These are phyloP conservation scores for Melieria picta DNA, from an alignment of 2,888 invertebrate genomes.

Conservation along the genomic window DNA sequence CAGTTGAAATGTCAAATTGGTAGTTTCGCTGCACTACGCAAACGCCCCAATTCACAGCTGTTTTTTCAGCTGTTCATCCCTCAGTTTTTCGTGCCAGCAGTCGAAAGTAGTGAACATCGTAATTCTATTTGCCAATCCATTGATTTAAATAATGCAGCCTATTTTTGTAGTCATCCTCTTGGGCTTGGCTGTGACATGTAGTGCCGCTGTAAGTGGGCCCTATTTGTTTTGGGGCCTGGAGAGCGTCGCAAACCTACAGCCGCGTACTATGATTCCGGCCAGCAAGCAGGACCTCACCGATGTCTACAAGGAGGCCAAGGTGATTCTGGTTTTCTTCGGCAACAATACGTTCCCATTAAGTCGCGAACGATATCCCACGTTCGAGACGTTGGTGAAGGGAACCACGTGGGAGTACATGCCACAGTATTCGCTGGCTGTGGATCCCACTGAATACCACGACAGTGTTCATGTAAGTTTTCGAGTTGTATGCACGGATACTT, in stretches of 20 bases:
- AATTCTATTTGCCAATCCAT: neutral
- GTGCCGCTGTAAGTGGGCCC: conserved; percentile 69
- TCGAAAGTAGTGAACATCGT: neutral
- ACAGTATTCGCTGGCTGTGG: conserved; percentile 70
- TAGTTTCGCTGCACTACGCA: no score
- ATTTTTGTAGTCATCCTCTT: conserved; percentile 49
- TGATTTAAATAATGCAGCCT: conserved; percentile 49
- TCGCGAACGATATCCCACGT: conserved; percentile 69
- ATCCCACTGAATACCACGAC: conserved; percentile 71
- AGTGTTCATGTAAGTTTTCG: conserved; percentile 69
- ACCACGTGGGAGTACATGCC: conserved; percentile 69
- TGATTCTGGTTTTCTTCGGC: conserved; percentile 72
- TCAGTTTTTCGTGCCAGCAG: no score
- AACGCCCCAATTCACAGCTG: no score
- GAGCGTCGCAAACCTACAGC: conserved; percentile 66
- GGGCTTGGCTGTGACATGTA: conserved; percentile 42
- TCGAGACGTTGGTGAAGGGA: conserved; percentile 69
- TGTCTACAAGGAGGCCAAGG: conserved; percentile 70
- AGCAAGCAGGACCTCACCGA: conserved; percentile 70
- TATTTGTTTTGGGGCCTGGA: conserved; percentile 72
- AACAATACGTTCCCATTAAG: conserved; percentile 70
- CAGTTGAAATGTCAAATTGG: no score
- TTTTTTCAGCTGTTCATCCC: no score
- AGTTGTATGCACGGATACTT: no score
- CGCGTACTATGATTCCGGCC: conserved; percentile 69